Evolutionary conservation across 1,140 invertebrate genomes (phyloP), one percentile per base, ranked within the genome.

Genomic region (Helicoverpa armigera): DNA sequence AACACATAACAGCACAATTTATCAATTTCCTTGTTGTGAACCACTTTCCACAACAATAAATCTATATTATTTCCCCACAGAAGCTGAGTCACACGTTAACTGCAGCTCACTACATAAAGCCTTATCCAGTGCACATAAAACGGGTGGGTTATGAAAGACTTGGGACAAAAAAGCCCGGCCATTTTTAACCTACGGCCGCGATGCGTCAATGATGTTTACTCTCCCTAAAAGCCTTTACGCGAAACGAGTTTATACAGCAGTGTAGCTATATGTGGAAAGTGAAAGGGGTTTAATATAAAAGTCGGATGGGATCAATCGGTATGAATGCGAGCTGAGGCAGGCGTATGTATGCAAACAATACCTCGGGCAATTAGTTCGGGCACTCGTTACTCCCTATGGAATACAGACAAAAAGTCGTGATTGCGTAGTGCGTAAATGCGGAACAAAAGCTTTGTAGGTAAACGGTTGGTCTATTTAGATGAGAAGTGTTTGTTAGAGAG

Each of bases 131-230:
- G 67, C 31, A 54, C 61, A 79, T 82, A 72, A 79, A 82, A 58
- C 76, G 54, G 35, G 18, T 48, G 77, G 67, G 35, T 61, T 72
- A 79, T 82, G 77, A 79, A 82, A 82, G 48, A 51, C 60, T 29
- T 43, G 61, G 77, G 76, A 81, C 65, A 73, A 81, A 81, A 81
- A 78, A 35, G 75, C 67, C 72, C 79, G 56, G 81, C 69, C 78
- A 82, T 83, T 83, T 82, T 85, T 85, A 85, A 85, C 81, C 73
- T 61, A 56, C 74, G 43, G 65, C 51, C 60, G 74, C 72, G 80
- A 86, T 85, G 86, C 85, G 85, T 87, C 87, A 83, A 90, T 85
- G 88, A 88, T 89, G 89, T 90, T 90, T 90, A 88, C 87, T 87
- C 82, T 85, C 81, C 82, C 85, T 90, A 90, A 89, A 88, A 90